Conservation (phyloP, 2,888 invertebrate genomes). For the Protonemura montana region DNA sequence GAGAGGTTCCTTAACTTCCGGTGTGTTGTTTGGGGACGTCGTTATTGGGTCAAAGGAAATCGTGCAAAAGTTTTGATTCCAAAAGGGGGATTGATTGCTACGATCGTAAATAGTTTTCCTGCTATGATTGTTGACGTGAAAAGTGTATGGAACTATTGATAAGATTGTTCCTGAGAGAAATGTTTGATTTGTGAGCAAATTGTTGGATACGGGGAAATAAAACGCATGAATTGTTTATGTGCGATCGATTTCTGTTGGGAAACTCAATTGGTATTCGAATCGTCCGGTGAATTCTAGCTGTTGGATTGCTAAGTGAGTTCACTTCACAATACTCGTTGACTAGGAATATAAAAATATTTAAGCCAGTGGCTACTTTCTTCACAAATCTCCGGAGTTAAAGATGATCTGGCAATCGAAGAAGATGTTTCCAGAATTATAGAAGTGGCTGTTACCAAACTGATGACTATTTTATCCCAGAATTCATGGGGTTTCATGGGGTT, state of each 20-base stretch:
- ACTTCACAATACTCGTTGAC: too few species aligned
- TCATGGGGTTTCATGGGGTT: too few species aligned
- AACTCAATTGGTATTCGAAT: background rate
- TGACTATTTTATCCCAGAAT: too few species aligned
- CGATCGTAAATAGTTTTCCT: background rate
- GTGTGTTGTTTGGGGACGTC: background rate
- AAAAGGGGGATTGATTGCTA: background rate
- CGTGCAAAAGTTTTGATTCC: background rate
- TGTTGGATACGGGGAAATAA: background rate
- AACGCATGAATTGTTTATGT: background rate
- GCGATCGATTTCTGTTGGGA: background rate
- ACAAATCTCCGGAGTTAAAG: too few species aligned
- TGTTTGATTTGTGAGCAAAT: background rate
- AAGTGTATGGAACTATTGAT: background rate
- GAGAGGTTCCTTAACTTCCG: background rate
- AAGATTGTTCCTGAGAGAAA: background rate
- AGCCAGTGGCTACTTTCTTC: too few species aligned
- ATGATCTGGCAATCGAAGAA: too few species aligned
- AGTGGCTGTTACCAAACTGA: too few species aligned
- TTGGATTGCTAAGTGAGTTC: too few species aligned
- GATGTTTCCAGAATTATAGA: too few species aligned
- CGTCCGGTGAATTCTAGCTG: background rate
- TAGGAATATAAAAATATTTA: too few species aligned
- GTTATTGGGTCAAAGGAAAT: background rate
- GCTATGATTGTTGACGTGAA: background rate